A percentile compares a stretch with the other conserved stretches of the same genome.
phyloP scores from a whole-genome alignment of 23 tunicate species.

The Trididemnum clinides region DNA sequence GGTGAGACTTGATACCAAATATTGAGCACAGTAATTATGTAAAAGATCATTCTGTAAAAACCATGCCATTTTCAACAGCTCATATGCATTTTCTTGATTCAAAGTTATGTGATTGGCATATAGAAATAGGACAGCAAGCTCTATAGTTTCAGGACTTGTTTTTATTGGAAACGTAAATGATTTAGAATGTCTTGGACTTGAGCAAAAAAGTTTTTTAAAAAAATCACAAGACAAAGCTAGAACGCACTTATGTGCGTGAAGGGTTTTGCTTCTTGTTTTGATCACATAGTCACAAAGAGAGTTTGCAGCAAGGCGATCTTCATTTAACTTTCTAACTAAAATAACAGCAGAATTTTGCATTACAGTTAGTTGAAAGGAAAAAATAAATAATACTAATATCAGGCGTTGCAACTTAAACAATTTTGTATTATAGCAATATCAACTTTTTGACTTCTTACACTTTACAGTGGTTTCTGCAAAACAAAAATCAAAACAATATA shows the following conservation, averaged over 20 bases:
- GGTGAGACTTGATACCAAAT: background rate
- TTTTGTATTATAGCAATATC: too few species aligned
- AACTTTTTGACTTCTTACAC: too few species aligned
- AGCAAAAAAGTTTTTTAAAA: background rate
- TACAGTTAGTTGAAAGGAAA: too few species aligned
- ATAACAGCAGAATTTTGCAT: background rate
- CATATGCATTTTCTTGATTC: background rate
- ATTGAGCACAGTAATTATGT: background rate
- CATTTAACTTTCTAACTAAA: background rate
- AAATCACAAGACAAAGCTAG: background rate
- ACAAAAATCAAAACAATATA: too few species aligned
- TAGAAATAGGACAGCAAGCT: background rate
- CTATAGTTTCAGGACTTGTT: background rate
- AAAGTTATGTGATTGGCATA: background rate
- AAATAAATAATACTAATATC: too few species aligned
- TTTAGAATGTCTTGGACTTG: too few species aligned
- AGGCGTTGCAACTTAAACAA: too few species aligned
- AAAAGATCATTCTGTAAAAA: background rate
- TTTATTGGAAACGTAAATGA: background rate
- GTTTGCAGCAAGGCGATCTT: background rate
- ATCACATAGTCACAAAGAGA: background rate
- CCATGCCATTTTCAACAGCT: background rate
- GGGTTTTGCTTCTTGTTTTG: background rate
- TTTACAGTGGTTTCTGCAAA: too few species aligned
- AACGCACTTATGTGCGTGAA: background rate